phyloP scores from a whole-genome alignment of 2,888 invertebrate species.

The Cepaea hortensis region DNA sequence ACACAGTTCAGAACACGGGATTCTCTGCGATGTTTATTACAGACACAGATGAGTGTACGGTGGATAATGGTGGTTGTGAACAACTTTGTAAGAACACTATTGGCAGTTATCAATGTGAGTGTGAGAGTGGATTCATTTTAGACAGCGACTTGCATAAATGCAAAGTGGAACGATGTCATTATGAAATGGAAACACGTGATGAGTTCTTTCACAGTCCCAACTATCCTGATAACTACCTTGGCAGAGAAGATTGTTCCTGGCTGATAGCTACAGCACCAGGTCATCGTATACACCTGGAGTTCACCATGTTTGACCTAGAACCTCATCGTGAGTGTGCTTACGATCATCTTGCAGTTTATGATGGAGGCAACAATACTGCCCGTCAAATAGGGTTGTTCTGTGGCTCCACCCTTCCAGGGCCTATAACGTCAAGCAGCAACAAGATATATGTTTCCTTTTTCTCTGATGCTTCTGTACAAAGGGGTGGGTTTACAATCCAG shows the following conservation, averaged over 20 bases:
- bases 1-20: slow-evolving; percentile 95
- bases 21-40: slow-evolving; percentile 85
- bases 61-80: slow-evolving; percentile 96
- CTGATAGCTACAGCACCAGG: slow-evolving; percentile 96
- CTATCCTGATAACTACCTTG: slow-evolving; percentile 90
- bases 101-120: slow-evolving; percentile 93
- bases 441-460: slow-evolving; percentile 88
- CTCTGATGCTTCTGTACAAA: slow-evolving; percentile 94
- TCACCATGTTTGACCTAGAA: slow-evolving; percentile 95
- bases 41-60: slow-evolving; percentile 97
- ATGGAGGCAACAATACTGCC: slow-evolving; percentile 91
- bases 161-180: slow-evolving; percentile 98
- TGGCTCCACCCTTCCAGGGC: slow-evolving; percentile 86
- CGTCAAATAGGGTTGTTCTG: slow-evolving; percentile 92
- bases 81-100: slow-evolving; percentile 97
- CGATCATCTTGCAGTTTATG: slow-evolving; percentile 92
- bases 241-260: slow-evolving; percentile 96
- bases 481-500: slow-evolving; percentile 93
- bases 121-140: slow-evolving; percentile 95
- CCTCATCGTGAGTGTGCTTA: slow-evolving; percentile 97
- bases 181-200: slow-evolving; percentile 89
- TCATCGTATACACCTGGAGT: slow-evolving; percentile 93
- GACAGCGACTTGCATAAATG: slow-evolving; percentile 96
- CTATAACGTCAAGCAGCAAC: slow-evolving; percentile 75
- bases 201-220: slow-evolving; percentile 93